Base-by-base conservation (phyloP, 1,140 invertebrate genomes). In the Drosophila sp. region DNA sequence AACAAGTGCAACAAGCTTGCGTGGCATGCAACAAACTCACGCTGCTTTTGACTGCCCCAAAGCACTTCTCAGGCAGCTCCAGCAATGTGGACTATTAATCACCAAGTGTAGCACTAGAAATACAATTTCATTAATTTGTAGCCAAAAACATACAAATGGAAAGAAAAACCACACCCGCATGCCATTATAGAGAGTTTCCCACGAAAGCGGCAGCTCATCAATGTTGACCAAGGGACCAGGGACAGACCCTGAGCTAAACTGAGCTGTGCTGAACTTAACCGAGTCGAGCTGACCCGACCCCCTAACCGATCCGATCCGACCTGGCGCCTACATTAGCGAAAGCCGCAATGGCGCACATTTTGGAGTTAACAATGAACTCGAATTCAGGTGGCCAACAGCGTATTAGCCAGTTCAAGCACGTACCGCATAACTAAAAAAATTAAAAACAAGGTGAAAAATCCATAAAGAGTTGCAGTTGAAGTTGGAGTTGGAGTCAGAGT, bases 91-190 rank as follows among this genome's bases (percentile, higher is more conserved):
- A 59, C 70, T 62, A 80, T 84, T 80, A 84, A 84, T 84, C 81
- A 84, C 18, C 9, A 62, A 65, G 62, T 29, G 29, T 36, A 53
- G 50, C 29, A 36, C 29, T 32, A 76, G 21, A 57, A 71, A 53
- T 75, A 86, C 79, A 78, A 79, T 87, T 87, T 83, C 76, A 89
- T 87, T 89, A 87, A 83, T 87, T 89, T 84, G 46, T 51, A 64
- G 63, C 72, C 78, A 80, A 29, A 79, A 62, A 67, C 43, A 58
- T 59, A 46, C 41, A 34, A 40, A 72, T 50, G 46, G 51, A 54
- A 77, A 70, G 80, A 70, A 84, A 83, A 89, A 89, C 87, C 87
- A 90, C 87, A 90, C 87, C 87, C 87, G 87, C 87, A 90, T 90
- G 87, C 78, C 87, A 72, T 67, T 78, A 67, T 62, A 73, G 65